phyloP scores from a whole-genome alignment of 1,140 invertebrate genomes.

The Bombus vancouverensis region DNA sequence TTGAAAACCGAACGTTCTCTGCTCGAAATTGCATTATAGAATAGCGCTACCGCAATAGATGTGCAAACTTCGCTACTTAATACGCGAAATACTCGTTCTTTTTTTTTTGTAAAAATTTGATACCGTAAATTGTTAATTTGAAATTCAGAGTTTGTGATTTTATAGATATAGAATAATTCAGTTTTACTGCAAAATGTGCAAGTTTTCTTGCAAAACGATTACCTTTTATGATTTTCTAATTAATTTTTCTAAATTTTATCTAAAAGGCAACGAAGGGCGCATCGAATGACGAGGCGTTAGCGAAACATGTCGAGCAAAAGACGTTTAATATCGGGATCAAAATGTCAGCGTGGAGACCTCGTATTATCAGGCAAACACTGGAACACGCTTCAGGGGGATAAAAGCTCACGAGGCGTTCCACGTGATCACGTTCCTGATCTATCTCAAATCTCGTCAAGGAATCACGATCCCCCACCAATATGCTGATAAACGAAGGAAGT shows the following conservation, averaged over 20 bases:
- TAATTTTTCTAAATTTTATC: background rate
- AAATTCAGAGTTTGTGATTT: background rate
- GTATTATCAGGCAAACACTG: background rate
- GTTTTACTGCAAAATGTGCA: background rate
- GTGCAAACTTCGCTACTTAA: background rate
- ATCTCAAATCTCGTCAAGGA: conserved; percentile 13
- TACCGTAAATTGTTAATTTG: background rate
- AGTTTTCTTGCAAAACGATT: background rate
- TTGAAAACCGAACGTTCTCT: background rate
- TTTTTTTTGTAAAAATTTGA: background rate
- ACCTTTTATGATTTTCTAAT: background rate
- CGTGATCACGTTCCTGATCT: conserved; percentile 20
- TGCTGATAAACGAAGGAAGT: conserved; percentile 21
- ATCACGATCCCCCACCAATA: conserved; percentile 10
- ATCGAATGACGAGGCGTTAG: no score
- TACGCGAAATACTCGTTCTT: background rate
- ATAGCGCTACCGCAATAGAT: background rate
- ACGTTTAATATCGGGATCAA: background rate
- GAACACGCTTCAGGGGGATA: background rate
- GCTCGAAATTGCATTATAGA: background rate
- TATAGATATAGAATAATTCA: background rate
- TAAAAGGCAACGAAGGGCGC: no score
- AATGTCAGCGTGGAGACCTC: background rate
- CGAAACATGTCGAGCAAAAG: background rate
- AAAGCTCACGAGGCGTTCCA: conserved; percentile 2